Evolutionary conservation across 2,113 vertebrate genomes (phyloP), one percentile per base, ranked within the genome.

Genomic region (Poecilia latipinna): DNA sequence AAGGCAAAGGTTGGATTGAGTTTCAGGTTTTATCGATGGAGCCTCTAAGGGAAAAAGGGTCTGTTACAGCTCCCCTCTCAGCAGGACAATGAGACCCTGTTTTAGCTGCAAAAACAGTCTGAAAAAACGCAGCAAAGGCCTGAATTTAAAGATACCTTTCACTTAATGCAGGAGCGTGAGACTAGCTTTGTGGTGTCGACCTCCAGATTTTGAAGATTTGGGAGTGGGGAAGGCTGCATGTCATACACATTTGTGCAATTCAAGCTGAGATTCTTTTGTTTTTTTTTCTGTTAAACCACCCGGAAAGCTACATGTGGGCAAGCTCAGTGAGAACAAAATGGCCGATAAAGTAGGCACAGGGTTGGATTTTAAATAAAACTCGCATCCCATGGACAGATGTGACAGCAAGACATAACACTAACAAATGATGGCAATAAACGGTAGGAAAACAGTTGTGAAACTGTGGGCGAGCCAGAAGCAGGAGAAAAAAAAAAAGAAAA

Each of bases 41-140:
- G 85, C 75, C 51, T 68, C 73, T 82, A 35, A 79, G 80, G 88
- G 83, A 67, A 65, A 86, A 86, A 78, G 85, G 82, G 79, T 91
- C 78, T 66, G 68, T 94, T 92, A 92, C 90, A 90, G 64, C 63
- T 83, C 75, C 79, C 78, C 88, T 86, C 82, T 82, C 65, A 83
- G 33, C 24, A 28, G 74, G 35, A 95, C 94, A 94, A 94, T 87
- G 88, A 86, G 78, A 75, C 76, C 66, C 89, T 93, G 89, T 93
- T 90, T 89, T 72, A 83, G 77, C 17, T 54, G 48, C 68, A 70
- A 69, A 42, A 80, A 70, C 33, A 51, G 62, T 13, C 54, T 67
- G 77, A 75, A 88, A 76, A 65, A 67, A 78, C 68, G 60, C 24
- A 66, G 60, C 67, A 63, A 31, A 65, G 68, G 82, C 78, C 77